phyloP scores from a whole-genome alignment of 2,113 vertebrate species.

The Machaerirhynchus nigripectus region DNA sequence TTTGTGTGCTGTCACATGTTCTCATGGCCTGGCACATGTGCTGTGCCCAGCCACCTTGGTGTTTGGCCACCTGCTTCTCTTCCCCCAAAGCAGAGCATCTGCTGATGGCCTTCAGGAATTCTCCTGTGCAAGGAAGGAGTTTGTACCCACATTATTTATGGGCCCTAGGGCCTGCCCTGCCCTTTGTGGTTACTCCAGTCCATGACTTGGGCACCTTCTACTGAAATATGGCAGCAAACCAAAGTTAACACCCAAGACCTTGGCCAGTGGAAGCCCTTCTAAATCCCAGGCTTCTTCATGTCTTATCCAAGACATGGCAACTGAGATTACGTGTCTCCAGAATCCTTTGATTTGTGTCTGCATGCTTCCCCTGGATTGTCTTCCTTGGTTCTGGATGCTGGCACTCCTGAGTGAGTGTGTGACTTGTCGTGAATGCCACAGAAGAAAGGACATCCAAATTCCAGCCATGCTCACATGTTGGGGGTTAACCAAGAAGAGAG shows the following conservation, averaged over 20 bases:
- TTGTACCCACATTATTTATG: background rate
- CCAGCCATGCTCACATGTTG: fast-evolving
- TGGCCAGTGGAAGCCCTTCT: background rate
- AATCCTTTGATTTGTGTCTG: background rate
- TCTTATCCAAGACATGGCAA: background rate
- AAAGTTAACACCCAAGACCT: background rate
- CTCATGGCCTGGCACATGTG: background rate
- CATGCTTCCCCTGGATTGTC: background rate
- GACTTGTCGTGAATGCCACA: background rate
- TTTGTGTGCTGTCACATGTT: background rate
- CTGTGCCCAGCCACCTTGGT: background rate
- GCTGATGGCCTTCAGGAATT: background rate
- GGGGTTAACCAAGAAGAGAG: background rate
- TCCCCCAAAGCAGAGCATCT: background rate
- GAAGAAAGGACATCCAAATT: background rate
- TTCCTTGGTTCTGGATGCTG: background rate
- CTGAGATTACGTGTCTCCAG: background rate
- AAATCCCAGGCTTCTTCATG: background rate
- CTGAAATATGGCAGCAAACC: background rate
- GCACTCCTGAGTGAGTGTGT: background rate
- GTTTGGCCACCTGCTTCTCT: background rate
- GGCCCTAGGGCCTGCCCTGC: background rate
- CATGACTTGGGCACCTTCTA: background rate
- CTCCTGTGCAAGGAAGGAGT: background rate
- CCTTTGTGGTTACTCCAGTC: background rate